Percentiles rank a stretch among this genome's conserved stretches.
These are phyloP conservation scores for Lucilia sericata DNA, from an alignment of 1,140 invertebrate species.

Conservation along the genomic window DNA sequence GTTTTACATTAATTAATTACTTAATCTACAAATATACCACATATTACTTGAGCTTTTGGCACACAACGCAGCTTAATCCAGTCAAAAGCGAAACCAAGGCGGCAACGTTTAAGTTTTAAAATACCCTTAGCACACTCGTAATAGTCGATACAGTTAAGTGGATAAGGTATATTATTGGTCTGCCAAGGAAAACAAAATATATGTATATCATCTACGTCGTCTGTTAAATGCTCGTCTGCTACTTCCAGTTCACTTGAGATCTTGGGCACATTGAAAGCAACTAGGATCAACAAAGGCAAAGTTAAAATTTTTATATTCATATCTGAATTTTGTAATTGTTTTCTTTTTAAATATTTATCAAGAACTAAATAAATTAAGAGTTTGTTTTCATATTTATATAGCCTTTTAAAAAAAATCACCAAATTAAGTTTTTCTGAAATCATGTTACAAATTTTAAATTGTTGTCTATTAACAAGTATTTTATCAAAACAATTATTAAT, in stretches of 20 bases:
- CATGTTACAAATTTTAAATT: no score
- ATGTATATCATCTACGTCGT: neutral
- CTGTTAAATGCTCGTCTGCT: no score
- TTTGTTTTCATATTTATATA: no score
- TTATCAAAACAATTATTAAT: no score
- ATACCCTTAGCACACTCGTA: conserved; percentile 17
- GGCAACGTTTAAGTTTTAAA: conserved; percentile 32
- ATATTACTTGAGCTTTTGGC: neutral
- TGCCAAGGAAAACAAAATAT: neutral
- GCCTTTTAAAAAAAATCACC: no score
- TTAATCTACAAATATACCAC: neutral
- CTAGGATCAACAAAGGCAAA: neutral
- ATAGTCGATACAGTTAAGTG: conserved; percentile 28
- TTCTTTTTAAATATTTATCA: no score
- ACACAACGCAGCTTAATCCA: conserved; percentile 7
- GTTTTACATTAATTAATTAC: no score
- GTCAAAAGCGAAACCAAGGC: conserved; percentile 35
- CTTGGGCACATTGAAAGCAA: neutral
- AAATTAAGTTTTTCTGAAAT: no score
- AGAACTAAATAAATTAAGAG: no score
- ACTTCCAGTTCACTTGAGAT: neutral
- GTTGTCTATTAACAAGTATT: no score
- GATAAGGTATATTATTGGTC: conserved; percentile 23
- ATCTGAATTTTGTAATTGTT: neutral
- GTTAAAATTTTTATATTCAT: neutral